phyloP scores from a whole-genome alignment of 2,113 vertebrate genomes.

The Leucoraja erinaceus region DNA sequence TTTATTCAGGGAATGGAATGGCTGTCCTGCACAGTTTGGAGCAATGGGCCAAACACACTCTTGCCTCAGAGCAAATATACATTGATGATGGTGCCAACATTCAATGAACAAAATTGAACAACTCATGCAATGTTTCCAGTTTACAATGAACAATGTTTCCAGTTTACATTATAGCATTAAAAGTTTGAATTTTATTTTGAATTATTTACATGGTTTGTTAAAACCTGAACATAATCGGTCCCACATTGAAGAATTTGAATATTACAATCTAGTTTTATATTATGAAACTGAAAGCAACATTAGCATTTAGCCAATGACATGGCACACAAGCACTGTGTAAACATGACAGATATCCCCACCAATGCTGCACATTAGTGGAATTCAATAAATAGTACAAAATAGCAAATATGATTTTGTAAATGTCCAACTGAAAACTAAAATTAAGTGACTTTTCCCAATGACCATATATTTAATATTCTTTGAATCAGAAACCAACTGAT shows the following conservation, averaged over 20 bases:
- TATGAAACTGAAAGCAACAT: background rate
- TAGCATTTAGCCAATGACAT: no score
- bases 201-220: background rate
- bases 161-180: background rate
- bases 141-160: background rate
- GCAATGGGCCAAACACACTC: no score
- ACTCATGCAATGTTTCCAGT: background rate
- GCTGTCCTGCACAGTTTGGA: background rate
- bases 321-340: background rate
- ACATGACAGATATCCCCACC: background rate
- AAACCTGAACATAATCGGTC: background rate
- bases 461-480: no score
- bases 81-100: no score
- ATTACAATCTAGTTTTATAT: background rate
- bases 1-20: background rate
- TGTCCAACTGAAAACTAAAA: background rate
- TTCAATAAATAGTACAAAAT: background rate
- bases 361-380: background rate
- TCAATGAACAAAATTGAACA: no score
- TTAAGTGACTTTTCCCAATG: background rate
- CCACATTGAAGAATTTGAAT: background rate
- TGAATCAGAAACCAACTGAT: background rate
- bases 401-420: background rate
- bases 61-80: no score
- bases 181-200: background rate